Evolutionary conservation across 2,888 invertebrate genomes (phyloP), one percentile per base, ranked within the genome.

Genomic region (Esperia sulphurella): DNA sequence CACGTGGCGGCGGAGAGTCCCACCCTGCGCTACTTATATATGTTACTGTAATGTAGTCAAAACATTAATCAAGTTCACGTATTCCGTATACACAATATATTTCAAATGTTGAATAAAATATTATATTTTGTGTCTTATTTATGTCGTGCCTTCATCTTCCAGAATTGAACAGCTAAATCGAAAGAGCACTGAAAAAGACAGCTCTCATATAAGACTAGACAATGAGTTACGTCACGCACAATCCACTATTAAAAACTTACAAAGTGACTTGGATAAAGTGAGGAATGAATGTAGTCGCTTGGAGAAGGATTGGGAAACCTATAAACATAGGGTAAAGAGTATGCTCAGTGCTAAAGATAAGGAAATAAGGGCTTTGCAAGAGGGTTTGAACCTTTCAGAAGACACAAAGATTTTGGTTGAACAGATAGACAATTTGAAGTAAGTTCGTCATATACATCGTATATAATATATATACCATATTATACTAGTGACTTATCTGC

Each of bases 221-320:
- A 79, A 69, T 2, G 89, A 89, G 1, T 52, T 83, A 1, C 68
- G 81, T 8, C 82, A 83, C 41, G 71, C 84, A n/a, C 84, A 87
- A 49, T 67, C 75, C 0, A 68, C 63, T 0, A 74, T 81, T 10
- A 61, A 52, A 8, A 79, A 82, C 4, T 57, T 86, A 2, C 72
- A 84, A 47, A 58, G 55, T 8, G 71, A 78, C 30, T 57, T 86
- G 44, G 75, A 75, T 8, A 84, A 77, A 48, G 65, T 74, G 0
- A 71, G 61, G 0, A 65, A 54, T 0, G 89, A 89, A 57, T 85
- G 84, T 52, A 64, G 58, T 21, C 65, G 81, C 5, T 53, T 87
- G 9, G 86, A 89, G 53, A 79, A 61, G 41, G 89, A 89, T 40
- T 89, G 89, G 88, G 84, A 85, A 50, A 62, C 81, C 0, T 89